These are phyloP conservation scores for Drosophila pachea DNA, from an alignment of 1,140 invertebrate species.

Conservation along the genomic window DNA sequence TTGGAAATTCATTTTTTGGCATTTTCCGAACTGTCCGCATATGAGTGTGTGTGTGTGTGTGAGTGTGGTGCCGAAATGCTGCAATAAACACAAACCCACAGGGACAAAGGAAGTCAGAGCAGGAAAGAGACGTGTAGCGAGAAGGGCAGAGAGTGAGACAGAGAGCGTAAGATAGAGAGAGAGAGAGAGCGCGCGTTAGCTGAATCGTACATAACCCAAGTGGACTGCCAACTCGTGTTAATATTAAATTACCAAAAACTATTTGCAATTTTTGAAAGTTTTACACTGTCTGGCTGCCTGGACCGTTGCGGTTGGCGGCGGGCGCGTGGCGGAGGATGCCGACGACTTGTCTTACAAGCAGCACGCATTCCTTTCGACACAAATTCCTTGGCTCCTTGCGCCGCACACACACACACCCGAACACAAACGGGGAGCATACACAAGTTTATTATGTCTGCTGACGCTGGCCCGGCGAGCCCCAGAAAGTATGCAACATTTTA, in stretches of 20 bases:
- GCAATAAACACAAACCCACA: slow-evolving; percentile 36
- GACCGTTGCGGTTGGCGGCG: slow-evolving; percentile 4
- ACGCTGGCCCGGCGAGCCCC: slow-evolving; percentile 30
- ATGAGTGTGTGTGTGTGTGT: slow-evolving; percentile 14
- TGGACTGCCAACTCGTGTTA: slow-evolving; percentile 57
- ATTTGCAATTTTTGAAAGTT: slow-evolving; percentile 60
- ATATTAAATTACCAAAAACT: slow-evolving; percentile 66
- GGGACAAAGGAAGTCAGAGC: slow-evolving; percentile 5
- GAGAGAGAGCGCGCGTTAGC: slow-evolving; percentile 9
- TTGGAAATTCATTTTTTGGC: slow-evolving; percentile 44
- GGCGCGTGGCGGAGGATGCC: slow-evolving; percentile 24
- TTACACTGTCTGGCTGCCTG: slow-evolving; percentile 50
- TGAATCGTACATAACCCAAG: slow-evolving; percentile 24
- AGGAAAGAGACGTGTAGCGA: background rate
- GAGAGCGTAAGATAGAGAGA: background rate
- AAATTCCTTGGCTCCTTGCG: slow-evolving; percentile 48
- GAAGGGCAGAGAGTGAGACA: slow-evolving; percentile 3
- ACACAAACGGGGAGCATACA: slow-evolving; percentile 16
- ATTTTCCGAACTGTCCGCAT: slow-evolving; percentile 23
- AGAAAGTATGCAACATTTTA: slow-evolving; percentile 72
- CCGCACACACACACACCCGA: slow-evolving; percentile 29
- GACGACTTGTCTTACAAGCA: slow-evolving; percentile 63
- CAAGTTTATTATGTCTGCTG: slow-evolving; percentile 70
- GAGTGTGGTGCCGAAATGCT: slow-evolving; percentile 21
- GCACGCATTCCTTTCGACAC: slow-evolving; percentile 61